Evolutionary conservation across 92 coral and sea anemone species (phyloP), one percentile per base, ranked within the genome.

Genomic region (Heliopora coerulea): DNA sequence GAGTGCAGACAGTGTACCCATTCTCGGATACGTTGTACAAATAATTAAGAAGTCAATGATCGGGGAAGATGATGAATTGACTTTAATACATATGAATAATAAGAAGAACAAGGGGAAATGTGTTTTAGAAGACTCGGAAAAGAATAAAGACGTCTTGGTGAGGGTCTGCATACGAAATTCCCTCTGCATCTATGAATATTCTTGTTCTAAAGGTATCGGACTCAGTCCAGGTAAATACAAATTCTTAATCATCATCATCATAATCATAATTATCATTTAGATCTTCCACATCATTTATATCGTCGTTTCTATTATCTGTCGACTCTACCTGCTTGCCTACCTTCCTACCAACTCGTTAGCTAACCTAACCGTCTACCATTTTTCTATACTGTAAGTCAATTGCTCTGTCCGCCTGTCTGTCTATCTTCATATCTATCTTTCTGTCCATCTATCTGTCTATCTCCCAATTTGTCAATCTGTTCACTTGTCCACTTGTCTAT

Each of bases 21-120:
- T 69, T 52, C 30, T 69, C 39, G 76, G 76, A 25, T 69, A 69
- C 35, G 62, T 69, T 49, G 33, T 69, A 49, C 76, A 69, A 28
- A 31, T 69, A 24, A 46, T 69, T 69, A 54, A 49, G 9, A 18
- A 28, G 32, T 69, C 76, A 26, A 67, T 23, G 46, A 21, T 6
- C 25, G 20, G 37, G n/a, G 6, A 61, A 10, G 9, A 30, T 1
- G 21, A 30, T 1, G 37, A 5, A 13, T 28, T 26, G 10, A 12
- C 24, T 25, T 49, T 62, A 0, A 49, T 69, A 4, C 76, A 69
- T 52, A 7, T 69, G 9, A 31, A 69, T 17, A 0, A 54, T 24
- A 31, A 54, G 32, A 8, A 17, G 17, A 14, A 52, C 23, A 23
- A 28, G 18, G 76, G 30, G 50, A 25, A 52, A 14, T 34, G 50